A percentile compares a stretch with the other conserved stretches of the same genome.
Evolutionary conservation across 2,888 invertebrate species (phyloP).

Genomic region (Drosophila pullipes): DNA sequence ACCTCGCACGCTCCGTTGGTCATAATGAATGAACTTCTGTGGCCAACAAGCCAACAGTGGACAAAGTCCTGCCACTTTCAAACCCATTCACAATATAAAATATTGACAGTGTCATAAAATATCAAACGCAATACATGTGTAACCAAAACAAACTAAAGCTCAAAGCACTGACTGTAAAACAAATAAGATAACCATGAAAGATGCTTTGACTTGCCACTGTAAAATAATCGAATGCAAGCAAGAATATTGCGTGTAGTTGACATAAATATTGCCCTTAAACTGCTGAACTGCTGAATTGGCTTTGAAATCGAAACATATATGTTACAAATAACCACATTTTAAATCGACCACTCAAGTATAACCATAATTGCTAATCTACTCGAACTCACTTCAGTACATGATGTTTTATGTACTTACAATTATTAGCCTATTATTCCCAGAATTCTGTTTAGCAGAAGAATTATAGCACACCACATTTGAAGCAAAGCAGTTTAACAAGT

Average conservation of each 20-base stretch:
- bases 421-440: no score
- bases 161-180: conserved; percentile 20
- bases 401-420: not conserved
- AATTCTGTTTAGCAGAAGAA: not conserved
- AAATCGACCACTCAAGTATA: not conserved
- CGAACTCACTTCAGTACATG: not conserved
- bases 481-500: conserved; percentile 18
- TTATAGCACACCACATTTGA: conserved; percentile 2
- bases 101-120: conserved; percentile 79
- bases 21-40: conserved; percentile 50
- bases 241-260: not conserved
- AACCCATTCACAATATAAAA: conserved; percentile 58
- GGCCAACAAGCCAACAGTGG: conserved; percentile 42
- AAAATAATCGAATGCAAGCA: conserved; percentile 25
- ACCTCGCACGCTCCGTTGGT: conserved; percentile 54
- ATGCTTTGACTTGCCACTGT: conserved; percentile 3
- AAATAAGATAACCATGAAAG: conserved; percentile 47
- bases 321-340: not conserved
- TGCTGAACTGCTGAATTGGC: not conserved
- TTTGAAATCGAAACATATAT: not conserved
- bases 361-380: not conserved
- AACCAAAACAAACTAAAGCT: conserved; percentile 52
- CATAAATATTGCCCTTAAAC: not conserved
- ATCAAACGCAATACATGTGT: conserved; percentile 65
- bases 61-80: conserved; percentile 13